Conservation (phyloP, 2,888 invertebrate species). For the Acronicta aceris region DNA sequence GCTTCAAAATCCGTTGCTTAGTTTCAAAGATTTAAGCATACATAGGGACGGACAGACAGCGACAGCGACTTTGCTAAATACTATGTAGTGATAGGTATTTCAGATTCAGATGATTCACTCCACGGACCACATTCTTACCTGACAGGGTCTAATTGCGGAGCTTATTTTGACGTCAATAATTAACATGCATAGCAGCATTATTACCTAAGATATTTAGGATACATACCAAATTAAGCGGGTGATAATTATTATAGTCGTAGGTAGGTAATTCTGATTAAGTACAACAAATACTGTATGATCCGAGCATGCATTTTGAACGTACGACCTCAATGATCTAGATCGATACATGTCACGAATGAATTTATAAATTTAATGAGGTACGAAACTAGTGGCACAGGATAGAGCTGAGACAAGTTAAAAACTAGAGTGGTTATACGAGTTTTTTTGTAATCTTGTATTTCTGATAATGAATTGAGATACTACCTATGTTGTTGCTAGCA, state of each 20-base stretch:
- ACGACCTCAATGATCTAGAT: constrained; percentile 21
- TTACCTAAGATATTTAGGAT: constrained; percentile 53
- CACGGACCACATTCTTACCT: constrained; percentile 25
- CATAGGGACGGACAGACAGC: no score
- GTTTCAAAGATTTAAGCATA: no score
- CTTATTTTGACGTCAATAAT: constrained; percentile 48
- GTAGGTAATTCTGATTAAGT: constrained; percentile 49
- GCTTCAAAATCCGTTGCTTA: no score
- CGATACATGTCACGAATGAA: constrained; percentile 25
- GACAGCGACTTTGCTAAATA: no score
- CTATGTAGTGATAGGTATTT: no score
- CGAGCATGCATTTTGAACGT: constrained; percentile 21
- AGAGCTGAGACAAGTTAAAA: constrained; percentile 44
- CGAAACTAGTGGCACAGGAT: constrained; percentile 32
- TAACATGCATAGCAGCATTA: constrained; percentile 37
- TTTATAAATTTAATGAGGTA: constrained; percentile 19
- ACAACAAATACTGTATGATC: constrained; percentile 33
- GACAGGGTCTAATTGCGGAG: constrained; percentile 37
- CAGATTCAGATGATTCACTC: constrained; percentile 18
- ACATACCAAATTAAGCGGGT: constrained; percentile 59
- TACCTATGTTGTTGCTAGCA: background rate
- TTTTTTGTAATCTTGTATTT: constrained; percentile 17
- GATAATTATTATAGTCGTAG: constrained; percentile 57
- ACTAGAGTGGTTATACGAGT: constrained; percentile 52
- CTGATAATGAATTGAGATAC: constrained; percentile 5